Conservation (phyloP, 2,888 invertebrate species). For the Dioctria rufipes region DNA sequence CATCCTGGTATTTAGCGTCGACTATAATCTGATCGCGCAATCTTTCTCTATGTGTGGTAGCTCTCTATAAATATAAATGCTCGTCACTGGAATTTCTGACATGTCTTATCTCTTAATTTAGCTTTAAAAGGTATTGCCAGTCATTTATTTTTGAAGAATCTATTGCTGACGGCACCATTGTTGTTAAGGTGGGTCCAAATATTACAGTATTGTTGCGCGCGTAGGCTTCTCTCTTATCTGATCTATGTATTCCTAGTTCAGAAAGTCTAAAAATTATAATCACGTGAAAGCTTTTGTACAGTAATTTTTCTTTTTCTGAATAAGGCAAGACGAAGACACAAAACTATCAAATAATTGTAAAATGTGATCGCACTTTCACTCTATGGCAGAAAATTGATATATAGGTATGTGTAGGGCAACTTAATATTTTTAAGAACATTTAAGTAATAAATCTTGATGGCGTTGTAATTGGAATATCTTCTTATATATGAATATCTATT, state of each 20-base stretch:
- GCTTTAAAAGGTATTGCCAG: conserved; percentile 9
- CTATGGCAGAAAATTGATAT: neutral
- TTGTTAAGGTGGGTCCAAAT: conserved; percentile 31
- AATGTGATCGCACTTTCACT: neutral
- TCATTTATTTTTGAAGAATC: conserved; percentile 8
- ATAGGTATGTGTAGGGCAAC: too few species aligned
- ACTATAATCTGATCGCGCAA: neutral
- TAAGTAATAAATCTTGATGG: too few species aligned
- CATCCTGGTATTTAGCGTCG: neutral
- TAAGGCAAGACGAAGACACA: neutral
- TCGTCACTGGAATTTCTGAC: conserved; percentile 43
- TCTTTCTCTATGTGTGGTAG: conserved; percentile 13
- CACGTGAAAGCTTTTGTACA: neutral
- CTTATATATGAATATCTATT: too few species aligned
- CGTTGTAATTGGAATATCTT: too few species aligned
- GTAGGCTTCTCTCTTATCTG: conserved; percentile 5
- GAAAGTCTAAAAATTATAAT: conserved; percentile 17
- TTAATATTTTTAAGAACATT: too few species aligned
- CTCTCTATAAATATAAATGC: conserved; percentile 24
- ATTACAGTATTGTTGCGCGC: conserved; percentile 14
- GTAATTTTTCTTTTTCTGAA: neutral
- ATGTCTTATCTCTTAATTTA: conserved; percentile 33
- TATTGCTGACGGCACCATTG: neutral
- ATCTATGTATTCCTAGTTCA: neutral
- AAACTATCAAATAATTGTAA: neutral